A percentile compares a stretch with the other conserved stretches of the same genome.
These are phyloP conservation scores for Eriocheir sinensis DNA, from an alignment of 1,140 invertebrate species.

Conservation along the genomic window DNA sequence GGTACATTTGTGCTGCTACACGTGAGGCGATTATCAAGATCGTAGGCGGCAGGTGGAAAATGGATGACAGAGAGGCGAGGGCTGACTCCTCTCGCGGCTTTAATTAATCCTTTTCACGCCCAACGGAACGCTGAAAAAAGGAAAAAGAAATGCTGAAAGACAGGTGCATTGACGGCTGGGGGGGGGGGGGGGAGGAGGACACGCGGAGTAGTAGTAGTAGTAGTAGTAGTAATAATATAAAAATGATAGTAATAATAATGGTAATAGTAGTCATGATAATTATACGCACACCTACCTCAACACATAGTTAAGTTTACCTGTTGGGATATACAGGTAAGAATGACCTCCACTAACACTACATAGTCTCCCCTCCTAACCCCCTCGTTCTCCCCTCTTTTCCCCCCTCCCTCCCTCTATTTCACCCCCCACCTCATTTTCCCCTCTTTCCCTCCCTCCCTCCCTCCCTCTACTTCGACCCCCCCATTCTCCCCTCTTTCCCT, in stretches of 20 bases:
- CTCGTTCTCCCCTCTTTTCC: neutral
- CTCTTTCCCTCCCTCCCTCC: too few relatives aligned
- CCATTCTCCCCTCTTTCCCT: neutral
- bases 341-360: neutral
- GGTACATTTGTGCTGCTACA: neutral
- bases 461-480: too few relatives aligned
- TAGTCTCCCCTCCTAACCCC: neutral
- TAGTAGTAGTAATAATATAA: too few relatives aligned
- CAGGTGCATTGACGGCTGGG: too few relatives aligned
- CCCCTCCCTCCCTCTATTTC: neutral
- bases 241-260: neutral
- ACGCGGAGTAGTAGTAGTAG: too few relatives aligned
- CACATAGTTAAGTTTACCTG: too few relatives aligned
- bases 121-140: too few relatives aligned
- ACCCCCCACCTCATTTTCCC: too few relatives aligned
- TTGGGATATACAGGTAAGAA: neutral
- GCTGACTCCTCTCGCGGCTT: neutral
- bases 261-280: neutral
- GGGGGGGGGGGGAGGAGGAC: too few relatives aligned
- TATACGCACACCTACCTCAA: too few relatives aligned
- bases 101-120: neutral
- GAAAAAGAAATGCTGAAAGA: too few relatives aligned
- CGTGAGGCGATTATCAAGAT: conserved; percentile 23
- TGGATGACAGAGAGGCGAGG: neutral
- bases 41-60: conserved; percentile 3